Base-by-base conservation (phyloP, 2,113 vertebrate genomes). In the Tretioscincus oriximinensis region DNA sequence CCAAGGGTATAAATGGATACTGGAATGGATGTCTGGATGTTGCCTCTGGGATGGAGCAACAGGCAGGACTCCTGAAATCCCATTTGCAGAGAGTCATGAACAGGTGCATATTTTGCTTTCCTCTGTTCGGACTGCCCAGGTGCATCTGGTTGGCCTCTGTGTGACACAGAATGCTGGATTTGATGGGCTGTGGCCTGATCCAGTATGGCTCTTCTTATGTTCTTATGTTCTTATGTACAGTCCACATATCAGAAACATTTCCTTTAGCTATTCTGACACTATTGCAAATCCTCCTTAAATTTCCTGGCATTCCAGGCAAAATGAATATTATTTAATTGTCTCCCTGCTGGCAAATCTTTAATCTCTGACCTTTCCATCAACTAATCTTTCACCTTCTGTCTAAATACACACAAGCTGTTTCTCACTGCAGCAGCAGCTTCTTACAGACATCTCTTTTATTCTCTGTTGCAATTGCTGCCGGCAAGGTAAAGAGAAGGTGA, bases 351-450 rank as follows among this genome's bases (percentile, higher is more conserved):
- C 26, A 84, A 85, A 84, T 84, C 49, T 26, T 82, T 84, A 69
- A 70, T 65, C 64, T 82, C 78, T 1, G 0, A n/a, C 69, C 54
- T 81, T 80, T 73, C 70, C 12, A 61, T 82, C 65, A 71, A 49
- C 80, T 87, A 78, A 86, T 83, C 78, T 35, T 24, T 76, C 79
- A 77, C 73, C 84, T 84, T 80, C 78, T 82, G 82, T 76, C 51
- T 82, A 71, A 78, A 69, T 20, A 69, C 24, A 58, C 22, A 47
- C 78, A 85, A 84, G 84, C 81, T 85, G 82, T 87, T 73, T 54
- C 22, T 80, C 70, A 72, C 76, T 78, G 70, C 79, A 85, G 78
- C 61, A 58, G 16, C n/a, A 22, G 60, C 83, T 68, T 35, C 80
- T 83, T 86, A 70, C 35, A 28, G 28, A 72, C 58, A 3, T 29